Evolutionary conservation across 2,797 vertebrate species (phyloP).

Genomic region (Delichon dasypus): DNA sequence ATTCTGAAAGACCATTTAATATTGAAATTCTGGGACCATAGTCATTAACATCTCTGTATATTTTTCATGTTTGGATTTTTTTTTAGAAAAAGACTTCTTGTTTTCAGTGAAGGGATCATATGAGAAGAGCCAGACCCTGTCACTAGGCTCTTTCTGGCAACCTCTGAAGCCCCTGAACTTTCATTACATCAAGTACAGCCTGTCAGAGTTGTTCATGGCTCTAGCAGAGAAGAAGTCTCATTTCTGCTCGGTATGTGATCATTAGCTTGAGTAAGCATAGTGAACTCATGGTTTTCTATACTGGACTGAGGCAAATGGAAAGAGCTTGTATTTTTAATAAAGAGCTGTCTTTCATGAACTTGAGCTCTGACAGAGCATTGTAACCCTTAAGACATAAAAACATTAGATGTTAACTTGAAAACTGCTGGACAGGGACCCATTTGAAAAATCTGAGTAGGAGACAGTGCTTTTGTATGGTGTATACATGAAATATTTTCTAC

Average conservation of each 20-base stretch:
- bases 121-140: constrained; percentile 12
- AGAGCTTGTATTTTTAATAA: not conserved
- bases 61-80: not conserved
- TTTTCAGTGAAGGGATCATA: constrained; percentile 63
- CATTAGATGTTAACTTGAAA: not conserved
- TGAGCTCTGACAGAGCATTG: not conserved
- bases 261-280: not conserved
- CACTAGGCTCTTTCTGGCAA: not conserved
- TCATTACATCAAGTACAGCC: constrained; percentile 46
- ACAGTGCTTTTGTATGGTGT: not conserved
- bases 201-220: not conserved
- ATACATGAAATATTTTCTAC: not conserved
- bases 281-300: not conserved
- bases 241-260: not conserved
- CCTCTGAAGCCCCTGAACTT: not conserved
- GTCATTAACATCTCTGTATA: not conserved
- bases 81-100: constrained; percentile 47
- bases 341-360: not conserved
- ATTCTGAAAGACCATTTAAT: not conserved
- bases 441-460: not conserved
- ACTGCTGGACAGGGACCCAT: not conserved
- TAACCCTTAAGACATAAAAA: not conserved
- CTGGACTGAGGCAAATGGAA: not conserved
- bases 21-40: not conserved
- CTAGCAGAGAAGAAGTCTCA: not conserved